These are phyloP conservation scores for Drosophila putrida DNA, from an alignment of 2,888 invertebrate genomes.

Conservation along the genomic window DNA sequence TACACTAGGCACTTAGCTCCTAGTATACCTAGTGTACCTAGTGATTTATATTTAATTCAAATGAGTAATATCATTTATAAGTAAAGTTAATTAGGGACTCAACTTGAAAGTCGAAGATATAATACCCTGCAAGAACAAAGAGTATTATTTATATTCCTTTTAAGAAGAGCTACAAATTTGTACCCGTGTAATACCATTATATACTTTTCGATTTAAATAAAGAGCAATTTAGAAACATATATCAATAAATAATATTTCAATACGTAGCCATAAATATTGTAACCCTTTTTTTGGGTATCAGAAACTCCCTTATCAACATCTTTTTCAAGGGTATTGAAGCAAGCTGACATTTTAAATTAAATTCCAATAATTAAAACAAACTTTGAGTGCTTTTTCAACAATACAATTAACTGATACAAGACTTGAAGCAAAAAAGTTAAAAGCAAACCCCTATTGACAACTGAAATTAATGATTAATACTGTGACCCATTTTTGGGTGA, in stretches of 20 bases:
- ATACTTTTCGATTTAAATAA: no score
- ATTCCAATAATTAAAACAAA: conserved; percentile 7
- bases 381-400: background rate
- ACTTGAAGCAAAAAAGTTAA: background rate
- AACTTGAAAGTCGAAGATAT: background rate
- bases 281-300: background rate
- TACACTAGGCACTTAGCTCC: no score
- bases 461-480: conserved; percentile 27
- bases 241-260: no score
- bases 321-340: background rate
- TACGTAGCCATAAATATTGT: no score
- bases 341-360: background rate
- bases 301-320: background rate
- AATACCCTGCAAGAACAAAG: background rate
- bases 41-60: background rate
- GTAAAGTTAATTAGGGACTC: background rate
- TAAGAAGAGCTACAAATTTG: no score
- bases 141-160: no score
- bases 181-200: no score
- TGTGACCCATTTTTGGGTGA: conserved; percentile 15
- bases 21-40: no score
- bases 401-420: conserved; percentile 5
- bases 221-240: no score
- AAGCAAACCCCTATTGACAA: conserved; percentile 24
- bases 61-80: background rate